Percentiles rank a stretch among this genome's conserved stretches.
Conservation (phyloP, 1,140 invertebrate species). For the Procambarus clarkii region DNA sequence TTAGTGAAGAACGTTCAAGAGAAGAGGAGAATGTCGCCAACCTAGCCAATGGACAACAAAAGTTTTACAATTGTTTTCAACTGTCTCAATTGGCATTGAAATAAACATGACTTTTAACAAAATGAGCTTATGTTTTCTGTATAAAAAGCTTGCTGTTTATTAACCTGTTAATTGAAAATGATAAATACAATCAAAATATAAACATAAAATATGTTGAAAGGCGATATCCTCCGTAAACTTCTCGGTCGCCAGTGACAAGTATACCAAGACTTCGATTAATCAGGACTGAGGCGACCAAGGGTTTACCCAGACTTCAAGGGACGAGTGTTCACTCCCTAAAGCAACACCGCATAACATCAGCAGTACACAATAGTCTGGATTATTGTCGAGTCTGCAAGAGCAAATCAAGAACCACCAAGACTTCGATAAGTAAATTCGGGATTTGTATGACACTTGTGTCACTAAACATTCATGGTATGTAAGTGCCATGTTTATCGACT, state of each 20-base stretch:
- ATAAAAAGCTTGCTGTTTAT: slow-evolving; percentile 1
- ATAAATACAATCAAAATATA: slow-evolving; percentile 16
- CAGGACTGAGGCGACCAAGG: background rate
- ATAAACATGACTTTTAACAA: background rate
- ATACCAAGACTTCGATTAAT: background rate
- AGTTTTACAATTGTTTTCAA: background rate
- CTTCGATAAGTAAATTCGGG: background rate
- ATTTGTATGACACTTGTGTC: background rate
- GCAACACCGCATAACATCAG: background rate
- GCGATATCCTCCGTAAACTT: background rate
- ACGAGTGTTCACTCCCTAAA: background rate
- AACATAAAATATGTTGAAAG: background rate
- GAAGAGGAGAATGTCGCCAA: background rate
- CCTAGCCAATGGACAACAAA: background rate
- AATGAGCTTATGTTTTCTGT: background rate
- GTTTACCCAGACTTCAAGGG: background rate
- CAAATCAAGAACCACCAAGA: background rate
- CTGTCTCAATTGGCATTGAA: background rate
- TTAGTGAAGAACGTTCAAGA: background rate
- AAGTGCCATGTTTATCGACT: background rate
- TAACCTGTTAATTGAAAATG: background rate
- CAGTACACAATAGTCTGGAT: too few species aligned
- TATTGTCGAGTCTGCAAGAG: too few species aligned
- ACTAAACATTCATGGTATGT: background rate
- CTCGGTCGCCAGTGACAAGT: background rate